phyloP scores from a whole-genome alignment of 2,888 invertebrate species.

The Mesochorus sp. region DNA sequence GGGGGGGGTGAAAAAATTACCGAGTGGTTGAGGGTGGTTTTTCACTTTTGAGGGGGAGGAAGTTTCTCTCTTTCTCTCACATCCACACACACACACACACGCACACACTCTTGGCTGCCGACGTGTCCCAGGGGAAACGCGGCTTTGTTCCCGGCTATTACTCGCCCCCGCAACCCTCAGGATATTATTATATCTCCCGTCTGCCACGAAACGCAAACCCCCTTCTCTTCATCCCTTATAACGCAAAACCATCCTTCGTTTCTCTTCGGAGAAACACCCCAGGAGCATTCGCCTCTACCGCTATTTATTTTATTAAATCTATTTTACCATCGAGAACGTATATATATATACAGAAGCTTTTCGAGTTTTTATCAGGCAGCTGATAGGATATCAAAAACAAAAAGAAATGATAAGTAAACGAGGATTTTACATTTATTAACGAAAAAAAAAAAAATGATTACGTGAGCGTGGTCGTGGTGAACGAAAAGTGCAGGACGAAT shows the following conservation, averaged over 20 bases:
- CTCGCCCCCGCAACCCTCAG: constrained; percentile 80
- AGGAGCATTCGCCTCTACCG: constrained; percentile 45
- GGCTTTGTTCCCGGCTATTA: constrained; percentile 82
- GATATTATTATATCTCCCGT: constrained; percentile 81
- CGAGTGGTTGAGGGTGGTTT: constrained; percentile 49
- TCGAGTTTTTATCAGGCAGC: too few species aligned
- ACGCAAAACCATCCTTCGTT: constrained; percentile 58
- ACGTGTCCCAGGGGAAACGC: constrained; percentile 60
- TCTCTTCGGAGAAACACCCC: constrained; percentile 47
- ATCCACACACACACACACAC: too few species aligned
- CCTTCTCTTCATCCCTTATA: constrained; percentile 58
- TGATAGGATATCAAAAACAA: too few species aligned
- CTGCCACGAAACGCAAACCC: constrained; percentile 66
- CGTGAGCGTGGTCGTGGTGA: too few species aligned
- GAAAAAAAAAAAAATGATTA: too few species aligned
- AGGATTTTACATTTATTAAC: too few species aligned
- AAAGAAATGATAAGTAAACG: too few species aligned
- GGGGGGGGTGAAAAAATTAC: constrained; percentile 45
- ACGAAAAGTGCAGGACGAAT: too few species aligned
- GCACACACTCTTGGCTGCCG: constrained; percentile 43
- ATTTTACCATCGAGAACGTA: too few species aligned
- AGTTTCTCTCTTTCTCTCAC: constrained; percentile 25
- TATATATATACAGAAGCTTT: too few species aligned
- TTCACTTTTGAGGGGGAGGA: constrained; percentile 35
- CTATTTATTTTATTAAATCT: constrained; percentile 82